Percentiles rank a stretch among this genome's conserved stretches.
Conservation (phyloP, 2,888 invertebrate genomes). For the Parelbella ahira region DNA sequence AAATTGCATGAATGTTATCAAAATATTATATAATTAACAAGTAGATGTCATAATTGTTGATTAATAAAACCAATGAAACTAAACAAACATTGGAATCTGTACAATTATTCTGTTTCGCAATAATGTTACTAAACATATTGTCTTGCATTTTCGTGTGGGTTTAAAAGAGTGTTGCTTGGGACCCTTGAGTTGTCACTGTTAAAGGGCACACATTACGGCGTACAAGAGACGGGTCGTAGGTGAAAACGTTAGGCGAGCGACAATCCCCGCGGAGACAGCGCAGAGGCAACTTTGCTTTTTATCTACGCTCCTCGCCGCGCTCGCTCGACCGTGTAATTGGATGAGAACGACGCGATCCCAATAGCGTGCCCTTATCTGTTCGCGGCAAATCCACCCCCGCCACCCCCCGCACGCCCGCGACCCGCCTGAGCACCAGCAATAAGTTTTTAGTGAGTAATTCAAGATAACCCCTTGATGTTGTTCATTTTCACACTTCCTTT, state of each 20-base stretch:
- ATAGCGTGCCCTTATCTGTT: conserved; percentile 80
- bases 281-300: conserved; percentile 67
- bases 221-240: conserved; percentile 60
- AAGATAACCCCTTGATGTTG: conserved; percentile 81
- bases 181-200: conserved; percentile 15
- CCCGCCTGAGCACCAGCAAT: conserved; percentile 61
- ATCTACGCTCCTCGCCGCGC: conserved; percentile 72
- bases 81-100: too few species aligned
- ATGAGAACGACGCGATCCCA: conserved; percentile 80
- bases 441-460: conserved; percentile 81
- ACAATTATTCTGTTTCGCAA: too few species aligned
- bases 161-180: not conserved
- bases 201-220: conserved; percentile 28
- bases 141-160: too few species aligned
- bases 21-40: too few species aligned
- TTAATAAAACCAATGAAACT: too few species aligned
- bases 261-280: conserved; percentile 76
- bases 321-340: conserved; percentile 80
- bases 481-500: conserved; percentile 81
- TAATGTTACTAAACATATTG: too few species aligned
- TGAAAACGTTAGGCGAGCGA: conserved; percentile 73
- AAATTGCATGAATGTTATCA: too few species aligned
- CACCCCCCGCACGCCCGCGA: conserved; percentile 41
- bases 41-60: too few species aligned
- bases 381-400: conserved; percentile 68